phyloP scores from a whole-genome alignment of 2,888 invertebrate genomes.

The Julus scanicus region DNA sequence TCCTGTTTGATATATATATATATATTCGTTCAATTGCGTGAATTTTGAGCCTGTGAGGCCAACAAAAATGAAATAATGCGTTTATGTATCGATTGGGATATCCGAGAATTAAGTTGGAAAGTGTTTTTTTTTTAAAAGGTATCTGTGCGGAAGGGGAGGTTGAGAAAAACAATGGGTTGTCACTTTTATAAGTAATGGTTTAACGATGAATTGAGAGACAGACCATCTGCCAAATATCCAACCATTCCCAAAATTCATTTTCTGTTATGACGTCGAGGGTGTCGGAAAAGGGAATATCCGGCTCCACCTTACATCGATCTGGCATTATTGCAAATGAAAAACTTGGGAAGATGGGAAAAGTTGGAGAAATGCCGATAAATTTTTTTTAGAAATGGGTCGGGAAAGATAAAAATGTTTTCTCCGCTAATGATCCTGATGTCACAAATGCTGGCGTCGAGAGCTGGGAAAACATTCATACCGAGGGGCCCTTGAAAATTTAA shows the following conservation, averaged over 20 bases:
- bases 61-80: neutral
- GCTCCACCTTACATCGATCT: neutral
- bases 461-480: too few species aligned
- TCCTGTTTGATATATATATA: neutral
- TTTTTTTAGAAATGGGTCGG: neutral
- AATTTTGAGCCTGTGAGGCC: neutral
- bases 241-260: neutral
- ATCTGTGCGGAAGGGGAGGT: neutral
- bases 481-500: too few species aligned
- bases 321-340: neutral
- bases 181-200: neutral
- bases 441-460: too few species aligned
- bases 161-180: neutral
- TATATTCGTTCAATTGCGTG: neutral
- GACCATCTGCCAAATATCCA: neutral
- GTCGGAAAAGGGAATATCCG: neutral
- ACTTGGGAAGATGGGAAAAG: neutral
- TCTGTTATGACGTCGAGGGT: neutral
- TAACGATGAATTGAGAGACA: neutral
- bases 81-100: neutral
- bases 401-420: too few species aligned
- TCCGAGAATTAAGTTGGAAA: neutral
- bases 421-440: too few species aligned
- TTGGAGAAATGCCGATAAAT: neutral
- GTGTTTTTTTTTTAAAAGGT: neutral